These are phyloP conservation scores for mouse (Mus musculus) DNA, from an alignment of 2,113 vertebrate species.

Conservation along the genomic window GRCm39 chr8:45121501-45122000, in stretches of 20 bases:
- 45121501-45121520: background rate
- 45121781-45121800: background rate
- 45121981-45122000: background rate
- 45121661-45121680: background rate
- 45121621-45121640: slow-evolving; percentile 8
- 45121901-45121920: background rate
- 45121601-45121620: background rate
- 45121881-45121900: background rate
- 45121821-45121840: background rate
- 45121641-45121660: background rate
- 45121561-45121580: slow-evolving; percentile 9
- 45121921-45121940: background rate
- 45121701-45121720: background rate
- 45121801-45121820: background rate
- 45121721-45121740: background rate
- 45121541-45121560: background rate
- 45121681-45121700: background rate
- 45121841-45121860: background rate
- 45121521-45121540: background rate
- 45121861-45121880: background rate
- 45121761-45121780: background rate
- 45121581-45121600: background rate
- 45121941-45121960: background rate
- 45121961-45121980: background rate
- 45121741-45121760: background rate